These are phyloP conservation scores for Podocnemis expansa DNA, from an alignment of 2,113 vertebrate species.

Conservation along the genomic window DNA sequence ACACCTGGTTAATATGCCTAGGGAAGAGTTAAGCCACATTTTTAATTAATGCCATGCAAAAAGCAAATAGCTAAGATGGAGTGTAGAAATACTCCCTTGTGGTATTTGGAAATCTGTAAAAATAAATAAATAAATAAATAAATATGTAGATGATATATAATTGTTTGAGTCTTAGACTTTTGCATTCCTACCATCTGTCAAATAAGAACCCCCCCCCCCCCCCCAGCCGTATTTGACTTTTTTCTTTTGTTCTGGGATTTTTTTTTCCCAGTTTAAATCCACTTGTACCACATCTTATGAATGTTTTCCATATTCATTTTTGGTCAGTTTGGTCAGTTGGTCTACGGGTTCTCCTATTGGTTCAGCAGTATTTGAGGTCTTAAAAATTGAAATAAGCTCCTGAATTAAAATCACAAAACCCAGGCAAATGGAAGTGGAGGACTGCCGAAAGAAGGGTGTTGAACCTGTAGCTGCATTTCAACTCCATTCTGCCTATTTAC, in stretches of 20 bases:
- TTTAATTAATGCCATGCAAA: conserved; percentile 40
- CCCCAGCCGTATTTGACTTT: no score
- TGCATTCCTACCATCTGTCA: background rate
- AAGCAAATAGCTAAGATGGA: background rate
- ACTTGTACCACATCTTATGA: no score
- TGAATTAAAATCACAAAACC: background rate
- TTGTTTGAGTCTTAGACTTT: background rate
- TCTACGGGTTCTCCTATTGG: background rate
- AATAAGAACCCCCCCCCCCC: no score
- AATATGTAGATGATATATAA: no score
- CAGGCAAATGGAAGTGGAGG: background rate
- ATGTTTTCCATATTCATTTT: no score
- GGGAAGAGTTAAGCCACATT: background rate
- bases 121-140: background rate
- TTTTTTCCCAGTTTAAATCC: no score
- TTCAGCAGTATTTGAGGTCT: background rate
- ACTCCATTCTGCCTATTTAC: background rate
- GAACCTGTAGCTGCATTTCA: background rate
- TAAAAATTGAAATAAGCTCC: no score
- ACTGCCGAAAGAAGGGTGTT: background rate
- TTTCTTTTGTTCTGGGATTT: no score
- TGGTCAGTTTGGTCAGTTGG: background rate
- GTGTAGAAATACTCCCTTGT: conserved; percentile 35
- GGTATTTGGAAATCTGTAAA: background rate
- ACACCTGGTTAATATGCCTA: background rate